A percentile compares a stretch with the other conserved stretches of the same genome.
phyloP scores from a whole-genome alignment of 2,888 invertebrate genomes.

The Blera fallax region DNA sequence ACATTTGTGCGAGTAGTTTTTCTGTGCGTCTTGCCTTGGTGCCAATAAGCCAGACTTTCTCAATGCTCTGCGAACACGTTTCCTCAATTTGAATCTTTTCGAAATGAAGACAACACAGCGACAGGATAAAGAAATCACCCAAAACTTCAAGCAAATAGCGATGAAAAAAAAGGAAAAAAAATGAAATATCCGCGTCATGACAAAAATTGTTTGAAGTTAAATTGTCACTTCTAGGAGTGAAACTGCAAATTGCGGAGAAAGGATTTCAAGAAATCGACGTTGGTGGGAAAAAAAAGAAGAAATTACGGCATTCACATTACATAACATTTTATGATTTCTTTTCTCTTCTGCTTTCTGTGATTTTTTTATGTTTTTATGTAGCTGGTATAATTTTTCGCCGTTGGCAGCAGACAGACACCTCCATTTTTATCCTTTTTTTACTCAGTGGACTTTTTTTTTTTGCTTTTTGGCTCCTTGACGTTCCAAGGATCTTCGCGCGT shows the following conservation, averaged over 20 bases:
- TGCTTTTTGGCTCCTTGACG: constrained; percentile 45
- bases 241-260: constrained; percentile 63
- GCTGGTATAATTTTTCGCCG: constrained; percentile 61
- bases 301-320: constrained; percentile 51
- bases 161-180: neutral
- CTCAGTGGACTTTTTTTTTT: constrained; percentile 20
- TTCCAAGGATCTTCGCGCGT: constrained; percentile 66
- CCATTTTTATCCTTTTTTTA: constrained; percentile 41
- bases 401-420: constrained; percentile 75
- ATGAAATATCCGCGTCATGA: constrained; percentile 40
- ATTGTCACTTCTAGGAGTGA: constrained; percentile 64
- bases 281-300: neutral
- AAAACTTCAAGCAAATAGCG: constrained; percentile 9
- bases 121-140: constrained; percentile 36
- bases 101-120: constrained; percentile 39
- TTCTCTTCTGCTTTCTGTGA: constrained; percentile 37
- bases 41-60: constrained; percentile 4
- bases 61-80: constrained; percentile 10
- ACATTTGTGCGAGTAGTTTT: neutral
- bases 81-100: constrained; percentile 41
- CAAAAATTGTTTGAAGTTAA: constrained; percentile 67
- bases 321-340: constrained; percentile 66
- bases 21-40: neutral
- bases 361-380: constrained; percentile 36
- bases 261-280: constrained; percentile 53